Evolutionary conservation across 2,113 vertebrate species (phyloP).

Genomic region (Sprattus sprattus): DNA sequence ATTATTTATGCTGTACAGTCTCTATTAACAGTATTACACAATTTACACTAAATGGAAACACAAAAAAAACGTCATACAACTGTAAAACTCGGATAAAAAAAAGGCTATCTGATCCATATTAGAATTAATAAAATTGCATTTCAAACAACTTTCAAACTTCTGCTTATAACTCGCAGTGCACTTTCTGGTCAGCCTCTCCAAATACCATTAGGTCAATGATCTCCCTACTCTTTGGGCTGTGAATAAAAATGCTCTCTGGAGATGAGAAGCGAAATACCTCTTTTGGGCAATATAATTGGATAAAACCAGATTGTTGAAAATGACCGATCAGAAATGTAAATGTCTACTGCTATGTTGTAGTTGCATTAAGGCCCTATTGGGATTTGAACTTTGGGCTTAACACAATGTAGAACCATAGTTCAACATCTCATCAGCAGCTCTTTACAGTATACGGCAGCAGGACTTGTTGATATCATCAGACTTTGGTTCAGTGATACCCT

Average conservation of each 20-base stretch:
- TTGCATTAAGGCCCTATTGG: background rate
- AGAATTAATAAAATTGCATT: constrained; percentile 12
- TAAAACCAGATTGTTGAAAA: background rate
- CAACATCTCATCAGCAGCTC: background rate
- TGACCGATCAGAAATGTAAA: background rate
- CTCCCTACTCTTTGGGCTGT: background rate
- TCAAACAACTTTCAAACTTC: background rate
- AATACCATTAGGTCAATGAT: background rate
- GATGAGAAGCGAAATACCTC: background rate
- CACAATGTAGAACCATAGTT: background rate
- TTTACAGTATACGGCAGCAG: background rate
- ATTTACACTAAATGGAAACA: constrained; percentile 49
- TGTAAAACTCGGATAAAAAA: constrained; percentile 11
- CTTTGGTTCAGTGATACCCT: background rate
- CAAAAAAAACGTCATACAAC: background rate
- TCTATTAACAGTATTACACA: constrained; percentile 59
- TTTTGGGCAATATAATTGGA: background rate
- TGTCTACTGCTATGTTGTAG: background rate
- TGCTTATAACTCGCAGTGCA: background rate
- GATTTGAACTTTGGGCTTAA: background rate
- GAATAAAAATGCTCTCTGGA: background rate
- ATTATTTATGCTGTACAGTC: constrained; percentile 61
- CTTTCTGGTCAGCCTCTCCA: background rate
- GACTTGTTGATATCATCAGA: background rate
- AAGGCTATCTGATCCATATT: constrained; percentile 17